Evolutionary conservation across 2,888 invertebrate species (phyloP), one percentile per base, ranked within the genome.

Genomic region (Labia minor): DNA sequence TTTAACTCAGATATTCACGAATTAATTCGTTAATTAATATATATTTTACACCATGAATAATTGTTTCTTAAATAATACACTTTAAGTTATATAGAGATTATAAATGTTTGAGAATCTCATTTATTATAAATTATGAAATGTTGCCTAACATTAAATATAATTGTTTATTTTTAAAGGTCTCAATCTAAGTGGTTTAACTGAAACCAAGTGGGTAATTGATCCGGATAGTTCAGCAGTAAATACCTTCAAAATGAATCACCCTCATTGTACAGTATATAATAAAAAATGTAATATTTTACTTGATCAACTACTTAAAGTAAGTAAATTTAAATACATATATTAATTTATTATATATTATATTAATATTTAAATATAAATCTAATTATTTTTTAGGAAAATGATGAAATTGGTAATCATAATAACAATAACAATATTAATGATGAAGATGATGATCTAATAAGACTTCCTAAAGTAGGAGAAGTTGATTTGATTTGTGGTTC

Each of bases 401-500:
- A 85, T 1, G 79, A 81, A 4, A 75, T 77, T 19, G 81, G 79
- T 69, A 81, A 81, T 67, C 75, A 74, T 1, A 78, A 78, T 18
- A 83, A 83, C 0, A 79, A 83, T n/a, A n/a, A n/a, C n/a, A n/a
- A n/a, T n/a, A n/a, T n/a, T n/a, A n/a, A n/a, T n/a, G n/a, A n/a
- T n/a, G n/a, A n/a, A n/a, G n/a, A n/a, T n/a, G n/a, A n/a, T n/a
- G n/a, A n/a, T n/a, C n/a, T n/a, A n/a, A n/a, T n/a, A 70, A 78
- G 78, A 10, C 77, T 92, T 61, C 92, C 92, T 0, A 78, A 81
- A 75, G 87, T 85, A 74, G 91, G 91, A 0, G 89, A 92, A 69
- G 91, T 93, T 0, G 91, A 93, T 73, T 77, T 93, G 68, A 77
- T 93, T 26, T 89, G 90, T 74, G 93, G 92, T 10, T 92, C 92